A percentile compares a stretch with the other conserved stretches of the same genome.
Evolutionary conservation across 2,888 invertebrate species (phyloP).

Genomic region (Idaea aversata): DNA sequence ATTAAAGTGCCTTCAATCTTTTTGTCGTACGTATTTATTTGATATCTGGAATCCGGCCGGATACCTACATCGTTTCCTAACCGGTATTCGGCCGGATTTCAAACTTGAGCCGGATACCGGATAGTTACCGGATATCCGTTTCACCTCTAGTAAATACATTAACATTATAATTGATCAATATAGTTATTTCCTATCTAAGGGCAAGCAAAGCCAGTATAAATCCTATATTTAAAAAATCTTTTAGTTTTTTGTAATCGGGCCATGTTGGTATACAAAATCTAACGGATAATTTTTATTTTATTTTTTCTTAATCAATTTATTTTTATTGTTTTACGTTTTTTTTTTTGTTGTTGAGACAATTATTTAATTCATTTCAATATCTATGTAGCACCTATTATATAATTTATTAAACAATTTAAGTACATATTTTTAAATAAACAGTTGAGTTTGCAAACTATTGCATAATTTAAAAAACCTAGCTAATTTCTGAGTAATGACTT

Average conservation of each 20-base stretch:
- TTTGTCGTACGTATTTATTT: too few relatives aligned
- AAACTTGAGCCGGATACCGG: too few relatives aligned
- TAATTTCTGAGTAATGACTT: slow-evolving; percentile 1
- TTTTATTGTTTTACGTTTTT: neutral
- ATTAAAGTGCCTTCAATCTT: too few relatives aligned
- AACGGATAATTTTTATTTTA: neutral
- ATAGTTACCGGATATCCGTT: too few relatives aligned
- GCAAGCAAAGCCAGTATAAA: neutral
- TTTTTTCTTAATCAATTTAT: neutral
- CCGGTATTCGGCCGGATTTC: too few relatives aligned
- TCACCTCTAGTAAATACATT: too few relatives aligned
- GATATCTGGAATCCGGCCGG: too few relatives aligned
- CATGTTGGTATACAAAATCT: neutral
- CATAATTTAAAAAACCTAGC: slow-evolving; percentile 28
- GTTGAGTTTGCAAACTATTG: slow-evolving; percentile 13
- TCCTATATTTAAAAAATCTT: neutral
- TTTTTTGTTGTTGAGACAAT: neutral
- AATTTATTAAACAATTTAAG: slow-evolving; percentile 45
- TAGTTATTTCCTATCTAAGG: neutral
- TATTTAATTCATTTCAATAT: slow-evolving; percentile 5
- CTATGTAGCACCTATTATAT: slow-evolving; percentile 59
- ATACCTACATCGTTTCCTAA: too few relatives aligned
- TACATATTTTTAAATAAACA: slow-evolving; percentile 28
- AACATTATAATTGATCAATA: neutral
- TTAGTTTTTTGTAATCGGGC: neutral